These are phyloP conservation scores for Dysdera silvatica DNA, from an alignment of 1,140 invertebrate species.

Conservation along the genomic window DNA sequence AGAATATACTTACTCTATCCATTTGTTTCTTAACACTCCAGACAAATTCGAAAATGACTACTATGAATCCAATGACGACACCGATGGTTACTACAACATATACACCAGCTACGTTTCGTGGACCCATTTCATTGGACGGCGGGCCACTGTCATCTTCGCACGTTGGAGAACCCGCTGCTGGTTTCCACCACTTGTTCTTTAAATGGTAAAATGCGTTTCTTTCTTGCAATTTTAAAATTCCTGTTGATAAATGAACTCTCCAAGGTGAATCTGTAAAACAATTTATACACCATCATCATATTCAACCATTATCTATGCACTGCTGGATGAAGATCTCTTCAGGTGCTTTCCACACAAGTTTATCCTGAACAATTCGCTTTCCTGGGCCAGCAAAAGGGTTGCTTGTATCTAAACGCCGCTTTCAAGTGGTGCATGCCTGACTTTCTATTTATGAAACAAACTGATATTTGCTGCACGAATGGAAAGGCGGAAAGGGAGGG, in stretches of 20 bases:
- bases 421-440: too few relatives aligned
- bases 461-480: too few relatives aligned
- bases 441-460: too few relatives aligned
- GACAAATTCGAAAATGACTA: slow-evolving; percentile 41
- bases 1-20: slow-evolving; percentile 20
- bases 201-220: slow-evolving; percentile 42
- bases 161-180: slow-evolving; percentile 39
- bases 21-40: slow-evolving; percentile 34
- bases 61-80: slow-evolving; percentile 39
- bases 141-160: neutral
- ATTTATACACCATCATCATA: neutral
- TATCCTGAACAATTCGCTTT: too few relatives aligned
- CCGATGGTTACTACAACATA: slow-evolving; percentile 48
- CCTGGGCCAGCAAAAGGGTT: too few relatives aligned
- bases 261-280: slow-evolving; percentile 42
- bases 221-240: slow-evolving; percentile 48
- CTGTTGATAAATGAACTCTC: slow-evolving; percentile 45
- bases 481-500: too few relatives aligned
- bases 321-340: slow-evolving; percentile 39
- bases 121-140: slow-evolving; percentile 26
- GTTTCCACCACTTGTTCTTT: slow-evolving; percentile 48
- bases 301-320: neutral
- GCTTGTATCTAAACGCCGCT: too few relatives aligned
- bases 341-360: slow-evolving; percentile 39
- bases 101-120: slow-evolving; percentile 42